Conservation (phyloP, 2,113 vertebrate species). For the Emydocephalus ijimae region DNA sequence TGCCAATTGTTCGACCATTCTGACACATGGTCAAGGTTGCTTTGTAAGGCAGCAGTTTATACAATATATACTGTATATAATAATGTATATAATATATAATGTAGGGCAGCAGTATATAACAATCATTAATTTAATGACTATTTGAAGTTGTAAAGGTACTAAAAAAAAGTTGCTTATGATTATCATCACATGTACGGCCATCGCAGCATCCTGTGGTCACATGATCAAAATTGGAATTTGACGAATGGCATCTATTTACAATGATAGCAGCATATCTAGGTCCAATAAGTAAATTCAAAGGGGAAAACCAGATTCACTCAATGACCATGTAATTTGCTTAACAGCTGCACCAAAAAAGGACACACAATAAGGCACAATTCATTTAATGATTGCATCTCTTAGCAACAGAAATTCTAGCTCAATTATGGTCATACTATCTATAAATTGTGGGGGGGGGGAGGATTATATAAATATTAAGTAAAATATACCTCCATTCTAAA, state of each 20-base stretch:
- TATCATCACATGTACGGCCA: fast-evolving
- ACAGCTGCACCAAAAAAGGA: not conserved
- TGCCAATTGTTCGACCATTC: too few relatives aligned
- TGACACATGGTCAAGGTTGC: too few relatives aligned
- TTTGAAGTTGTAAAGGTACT: not conserved
- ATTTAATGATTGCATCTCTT: not conserved
- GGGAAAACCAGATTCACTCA: not conserved
- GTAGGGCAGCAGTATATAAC: too few relatives aligned
- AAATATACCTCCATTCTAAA: not conserved
- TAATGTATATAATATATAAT: too few relatives aligned
- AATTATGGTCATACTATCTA: not conserved
- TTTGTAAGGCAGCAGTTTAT: too few relatives aligned
- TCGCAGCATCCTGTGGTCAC: not conserved
- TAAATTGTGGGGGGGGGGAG: not conserved
- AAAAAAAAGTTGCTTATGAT: not conserved
- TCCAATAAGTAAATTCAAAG: not conserved
- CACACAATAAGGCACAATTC: not conserved
- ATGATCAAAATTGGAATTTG: not conserved
- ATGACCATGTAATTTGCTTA: not conserved
- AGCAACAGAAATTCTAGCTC: not conserved
- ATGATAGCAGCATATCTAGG: not conserved
- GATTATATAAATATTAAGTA: not conserved
- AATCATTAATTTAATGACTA: not conserved
- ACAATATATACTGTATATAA: too few relatives aligned
- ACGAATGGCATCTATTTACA: not conserved